These are phyloP conservation scores for Ophiodon elongatus DNA, from an alignment of 2,113 vertebrate species.

Conservation along the genomic window DNA sequence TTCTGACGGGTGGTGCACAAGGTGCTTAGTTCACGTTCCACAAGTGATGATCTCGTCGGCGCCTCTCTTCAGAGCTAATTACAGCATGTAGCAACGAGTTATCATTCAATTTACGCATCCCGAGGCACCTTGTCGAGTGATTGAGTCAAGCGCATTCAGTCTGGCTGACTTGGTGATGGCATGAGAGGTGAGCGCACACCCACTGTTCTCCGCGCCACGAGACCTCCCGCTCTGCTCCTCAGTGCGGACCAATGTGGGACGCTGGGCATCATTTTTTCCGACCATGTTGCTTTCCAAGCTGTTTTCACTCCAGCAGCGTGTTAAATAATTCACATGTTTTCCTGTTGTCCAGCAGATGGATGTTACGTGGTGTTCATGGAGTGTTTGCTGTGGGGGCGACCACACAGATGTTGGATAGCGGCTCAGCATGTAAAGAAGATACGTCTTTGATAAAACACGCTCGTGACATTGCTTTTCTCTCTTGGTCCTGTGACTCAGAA, in stretches of 20 bases:
- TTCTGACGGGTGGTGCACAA: not conserved
- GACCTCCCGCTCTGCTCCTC: constrained; percentile 29
- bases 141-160: constrained; percentile 10
- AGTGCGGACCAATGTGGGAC: constrained; percentile 14
- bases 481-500: not conserved
- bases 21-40: constrained; percentile 27
- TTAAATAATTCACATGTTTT: constrained; percentile 74
- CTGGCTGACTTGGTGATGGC: not conserved
- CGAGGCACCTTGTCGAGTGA: constrained; percentile 3
- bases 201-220: constrained; percentile 9
- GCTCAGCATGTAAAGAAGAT: not conserved
- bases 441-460: constrained; percentile 7
- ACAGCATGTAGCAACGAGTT: constrained; percentile 11
- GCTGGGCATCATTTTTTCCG: constrained; percentile 4
- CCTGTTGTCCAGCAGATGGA: constrained; percentile 54
- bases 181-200: constrained; percentile 1
- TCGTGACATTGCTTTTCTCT: not conserved
- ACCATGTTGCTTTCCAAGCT: constrained; percentile 48
- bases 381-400: constrained; percentile 12
- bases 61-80: constrained; percentile 37
- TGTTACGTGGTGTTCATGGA: constrained; percentile 27
- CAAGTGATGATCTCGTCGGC: not conserved
- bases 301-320: constrained; percentile 34
- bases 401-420: constrained; percentile 25
- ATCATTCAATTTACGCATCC: constrained; percentile 13